phyloP scores from a whole-genome alignment of 2,888 invertebrate species.

The Allolobophora icterica region DNA sequence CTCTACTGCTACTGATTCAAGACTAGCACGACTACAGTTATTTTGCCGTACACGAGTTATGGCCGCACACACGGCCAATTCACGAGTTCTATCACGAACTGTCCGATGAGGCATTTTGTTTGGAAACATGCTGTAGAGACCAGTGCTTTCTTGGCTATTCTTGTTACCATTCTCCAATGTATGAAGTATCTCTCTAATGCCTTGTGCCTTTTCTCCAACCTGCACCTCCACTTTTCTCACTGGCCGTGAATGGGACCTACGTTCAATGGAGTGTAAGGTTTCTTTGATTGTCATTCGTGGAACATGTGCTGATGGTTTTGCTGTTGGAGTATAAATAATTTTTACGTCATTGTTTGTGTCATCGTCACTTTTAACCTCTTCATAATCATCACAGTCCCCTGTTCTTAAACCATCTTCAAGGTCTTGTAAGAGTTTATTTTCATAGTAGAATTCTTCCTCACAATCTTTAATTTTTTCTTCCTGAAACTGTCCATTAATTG shows the following conservation, averaged over 20 bases:
- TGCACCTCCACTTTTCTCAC: neutral
- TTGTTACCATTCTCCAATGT: neutral
- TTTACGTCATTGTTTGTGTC: neutral
- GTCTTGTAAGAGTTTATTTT: constrained; percentile 21
- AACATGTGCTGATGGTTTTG: neutral
- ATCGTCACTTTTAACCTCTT: constrained; percentile 21
- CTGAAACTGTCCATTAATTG: neutral
- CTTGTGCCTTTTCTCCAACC: neutral
- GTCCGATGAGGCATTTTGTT: constrained; percentile 4
- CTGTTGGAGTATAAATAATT: neutral
- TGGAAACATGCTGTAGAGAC: constrained; percentile 18
- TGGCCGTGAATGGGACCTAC: neutral
- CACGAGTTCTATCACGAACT: constrained; percentile 8
- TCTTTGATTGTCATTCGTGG: constrained; percentile 4
- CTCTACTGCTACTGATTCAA: neutral
- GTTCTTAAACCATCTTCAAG: constrained; percentile 24
- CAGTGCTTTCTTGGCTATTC: neutral
- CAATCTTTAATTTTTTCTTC: neutral
- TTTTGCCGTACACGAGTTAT: constrained; percentile 21
- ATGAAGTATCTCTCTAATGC: constrained; percentile 13
- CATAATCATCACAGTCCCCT: neutral
- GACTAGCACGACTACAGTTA: neutral
- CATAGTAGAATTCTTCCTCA: constrained; percentile 20
- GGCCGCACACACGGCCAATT: neutral
- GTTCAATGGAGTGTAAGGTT: neutral